phyloP scores from a whole-genome alignment of 2,113 vertebrate genomes.

The Ammospiza caudacuta region DNA sequence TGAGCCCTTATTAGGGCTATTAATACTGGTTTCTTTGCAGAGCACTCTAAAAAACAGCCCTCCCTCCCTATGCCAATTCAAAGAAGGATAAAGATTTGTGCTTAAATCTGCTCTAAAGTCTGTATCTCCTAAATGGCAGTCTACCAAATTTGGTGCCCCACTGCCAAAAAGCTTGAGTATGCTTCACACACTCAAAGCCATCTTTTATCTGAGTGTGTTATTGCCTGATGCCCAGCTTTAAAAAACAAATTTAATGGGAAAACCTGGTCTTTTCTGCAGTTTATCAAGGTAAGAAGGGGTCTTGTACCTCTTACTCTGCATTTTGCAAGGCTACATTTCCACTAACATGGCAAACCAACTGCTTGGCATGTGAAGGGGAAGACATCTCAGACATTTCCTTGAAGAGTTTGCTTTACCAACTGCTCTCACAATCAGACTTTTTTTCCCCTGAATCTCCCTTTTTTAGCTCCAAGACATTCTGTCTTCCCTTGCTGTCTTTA shows the following conservation, averaged over 20 bases:
- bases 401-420: neutral
- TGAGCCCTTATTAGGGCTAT: neutral
- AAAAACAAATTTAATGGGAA: neutral
- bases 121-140: neutral
- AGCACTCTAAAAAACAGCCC: neutral
- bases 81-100: neutral
- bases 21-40: neutral
- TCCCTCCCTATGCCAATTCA: neutral
- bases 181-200: neutral
- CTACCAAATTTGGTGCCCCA: neutral
- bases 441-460: neutral
- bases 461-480: slow-evolving; percentile 35
- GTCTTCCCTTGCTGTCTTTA: slow-evolving; percentile 21
- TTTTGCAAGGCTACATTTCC: neutral
- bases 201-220: neutral
- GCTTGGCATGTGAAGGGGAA: neutral
- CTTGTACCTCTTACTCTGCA: neutral
- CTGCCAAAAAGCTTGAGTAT: neutral
- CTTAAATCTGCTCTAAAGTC: neutral
- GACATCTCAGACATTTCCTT: neutral
- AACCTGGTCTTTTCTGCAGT: neutral
- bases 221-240: neutral
- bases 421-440: neutral
- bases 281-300: neutral
- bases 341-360: neutral